phyloP scores from a whole-genome alignment of 2,797 vertebrate genomes.

The Orestias chungarensis region DNA sequence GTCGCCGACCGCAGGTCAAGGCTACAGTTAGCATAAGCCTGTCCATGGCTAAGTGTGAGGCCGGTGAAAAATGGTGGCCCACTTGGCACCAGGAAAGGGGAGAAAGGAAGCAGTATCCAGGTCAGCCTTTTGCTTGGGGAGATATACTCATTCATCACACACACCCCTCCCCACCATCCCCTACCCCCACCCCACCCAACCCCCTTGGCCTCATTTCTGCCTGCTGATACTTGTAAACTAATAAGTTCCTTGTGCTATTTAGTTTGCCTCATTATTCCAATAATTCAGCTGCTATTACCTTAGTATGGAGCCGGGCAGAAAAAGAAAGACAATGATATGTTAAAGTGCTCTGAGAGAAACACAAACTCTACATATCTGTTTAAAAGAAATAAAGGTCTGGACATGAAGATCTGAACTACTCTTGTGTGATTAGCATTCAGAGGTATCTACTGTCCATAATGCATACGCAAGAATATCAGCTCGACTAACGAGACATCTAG shows the following conservation, averaged over 20 bases:
- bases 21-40: slow-evolving; percentile 81
- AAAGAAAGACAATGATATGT: not conserved
- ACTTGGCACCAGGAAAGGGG: slow-evolving; percentile 85
- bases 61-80: slow-evolving; percentile 94
- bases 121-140: slow-evolving; percentile 94
- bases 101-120: slow-evolving; percentile 82
- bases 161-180: slow-evolving; percentile 83
- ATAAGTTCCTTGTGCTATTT: slow-evolving; percentile 84
- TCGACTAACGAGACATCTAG: slow-evolving; percentile 61
- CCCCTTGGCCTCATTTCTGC: slow-evolving; percentile 96
- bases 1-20: slow-evolving; percentile 79
- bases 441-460: slow-evolving; percentile 65
- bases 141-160: slow-evolving; percentile 91
- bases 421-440: slow-evolving; percentile 72
- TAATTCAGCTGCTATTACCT: slow-evolving; percentile 79
- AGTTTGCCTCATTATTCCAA: slow-evolving; percentile 84
- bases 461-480: slow-evolving; percentile 61
- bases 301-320: slow-evolving; percentile 7
- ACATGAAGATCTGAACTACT: slow-evolving; percentile 29
- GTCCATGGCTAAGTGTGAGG: slow-evolving; percentile 83
- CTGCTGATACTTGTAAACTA: slow-evolving; percentile 89
- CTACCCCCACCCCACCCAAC: slow-evolving; percentile 80
- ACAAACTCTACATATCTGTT: not conserved
- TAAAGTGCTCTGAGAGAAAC: not conserved
- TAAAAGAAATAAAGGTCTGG: slow-evolving; percentile 19